Percentiles rank a stretch among this genome's conserved stretches.
phyloP scores from a whole-genome alignment of 92 coral and sea anemone genomes.

The Phenganax subtilis region DNA sequence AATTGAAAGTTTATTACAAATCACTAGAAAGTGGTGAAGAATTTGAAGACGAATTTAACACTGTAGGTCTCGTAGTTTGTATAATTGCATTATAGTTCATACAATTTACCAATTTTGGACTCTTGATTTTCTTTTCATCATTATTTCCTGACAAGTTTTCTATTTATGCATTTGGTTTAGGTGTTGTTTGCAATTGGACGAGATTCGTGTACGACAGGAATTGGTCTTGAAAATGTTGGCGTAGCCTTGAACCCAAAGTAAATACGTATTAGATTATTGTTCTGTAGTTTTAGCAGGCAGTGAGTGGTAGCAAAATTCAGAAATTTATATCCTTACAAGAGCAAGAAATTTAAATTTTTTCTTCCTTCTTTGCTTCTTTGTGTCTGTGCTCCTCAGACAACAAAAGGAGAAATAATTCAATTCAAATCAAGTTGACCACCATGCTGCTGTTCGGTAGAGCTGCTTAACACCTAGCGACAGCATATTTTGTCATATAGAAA shows the following conservation, averaged over 20 bases:
- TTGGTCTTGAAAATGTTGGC: conserved; percentile 85
- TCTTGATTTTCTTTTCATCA: neutral
- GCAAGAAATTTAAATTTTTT: no score
- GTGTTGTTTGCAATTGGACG: conserved; percentile 93
- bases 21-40: conserved; percentile 70
- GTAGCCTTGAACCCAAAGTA: conserved; percentile 82
- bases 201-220: conserved; percentile 81
- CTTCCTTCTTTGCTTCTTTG: no score
- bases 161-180: conserved; percentile 23
- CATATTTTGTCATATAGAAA: no score
- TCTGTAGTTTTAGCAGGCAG: no score
- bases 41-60: conserved; percentile 72
- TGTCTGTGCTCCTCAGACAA: no score
- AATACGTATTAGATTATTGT: neutral
- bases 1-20: conserved; percentile 73
- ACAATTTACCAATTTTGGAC: neutral
- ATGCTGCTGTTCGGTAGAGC: no score
- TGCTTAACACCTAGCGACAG: no score
- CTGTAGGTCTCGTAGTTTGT: conserved; percentile 46
- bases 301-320: no score
- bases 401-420: no score
- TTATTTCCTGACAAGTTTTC: neutral
- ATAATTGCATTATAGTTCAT: neutral
- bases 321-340: no score
- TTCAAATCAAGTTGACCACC: neutral